Evolutionary conservation across 2,113 vertebrate species (phyloP), one percentile per base, ranked within the genome.

Genomic region (Patagioenas fasciata): DNA sequence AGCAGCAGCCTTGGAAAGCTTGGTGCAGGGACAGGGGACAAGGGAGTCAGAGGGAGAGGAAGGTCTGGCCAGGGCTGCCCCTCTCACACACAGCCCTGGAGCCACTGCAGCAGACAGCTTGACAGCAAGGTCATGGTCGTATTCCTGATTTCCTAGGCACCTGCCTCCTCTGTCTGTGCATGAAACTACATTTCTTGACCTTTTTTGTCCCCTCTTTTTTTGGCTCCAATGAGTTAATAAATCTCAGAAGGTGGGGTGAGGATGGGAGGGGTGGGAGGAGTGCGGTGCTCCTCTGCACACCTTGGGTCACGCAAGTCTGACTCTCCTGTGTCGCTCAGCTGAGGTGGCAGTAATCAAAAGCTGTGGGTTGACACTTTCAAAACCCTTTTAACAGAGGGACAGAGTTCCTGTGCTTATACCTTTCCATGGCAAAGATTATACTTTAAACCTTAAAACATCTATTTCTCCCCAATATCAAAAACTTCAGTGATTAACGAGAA

Each of bases 11-110:
- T 32, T 28, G 64, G 38, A 77, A 42, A 69, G 10, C 25, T 56
- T 77, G 32, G 44, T 5, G 57, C 29, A 25, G 11, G 28, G 16
- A 61, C 1, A 5, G 38, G 61, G 50, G 54, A 31, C 4, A 5
- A 69, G 21, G 28, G 23, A 85, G 28, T 16, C 8, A 0, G 7
- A 32, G 26, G 32, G n/a, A 51, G 21, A 80, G 38, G 36, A 84
- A 28, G 34, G 10, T 31, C 16, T 0, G 2, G n/a, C 36, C 84
- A 77, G 60, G 54, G 38, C 50, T 78, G n/a, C 9, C 15, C 12
- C 44, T n/a, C 21, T 64, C 48, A 51, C 2, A 1, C 38, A 36
- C 36, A 64, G 48, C 58, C 10, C 2, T 0, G n/a, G 17, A 50
- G 20, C 32, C 0, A 4, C 9, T 40, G 67, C n/a, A 34, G 77